Conservation (phyloP, 2,113 vertebrate genomes). For the Pardalotus punctatus region DNA sequence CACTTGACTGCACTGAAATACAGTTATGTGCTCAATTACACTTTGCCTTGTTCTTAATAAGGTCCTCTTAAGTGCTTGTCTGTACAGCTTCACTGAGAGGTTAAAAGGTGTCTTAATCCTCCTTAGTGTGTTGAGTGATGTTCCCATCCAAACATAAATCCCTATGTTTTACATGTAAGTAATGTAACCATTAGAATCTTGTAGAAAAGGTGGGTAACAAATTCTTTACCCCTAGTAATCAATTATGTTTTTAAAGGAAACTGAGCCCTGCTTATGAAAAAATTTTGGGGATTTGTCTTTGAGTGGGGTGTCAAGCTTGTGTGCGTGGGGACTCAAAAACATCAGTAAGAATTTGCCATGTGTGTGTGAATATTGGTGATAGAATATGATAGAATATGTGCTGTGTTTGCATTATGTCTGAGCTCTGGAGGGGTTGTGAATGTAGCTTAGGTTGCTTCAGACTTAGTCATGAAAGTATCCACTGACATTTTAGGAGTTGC, state of each 20-base stretch:
- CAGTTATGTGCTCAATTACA: not conserved
- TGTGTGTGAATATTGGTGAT: not conserved
- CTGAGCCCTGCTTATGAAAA: not conserved
- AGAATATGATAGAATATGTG: not conserved
- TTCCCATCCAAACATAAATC: not conserved
- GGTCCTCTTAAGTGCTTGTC: not conserved
- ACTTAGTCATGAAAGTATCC: not conserved
- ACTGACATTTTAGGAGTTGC: not conserved
- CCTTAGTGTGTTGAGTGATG: not conserved
- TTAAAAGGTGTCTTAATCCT: slow-evolving; percentile 20
- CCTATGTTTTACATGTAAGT: not conserved
- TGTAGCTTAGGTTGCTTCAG: not conserved
- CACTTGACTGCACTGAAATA: not conserved
- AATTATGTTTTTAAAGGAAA: not conserved
- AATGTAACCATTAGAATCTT: not conserved
- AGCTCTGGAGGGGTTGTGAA: not conserved
- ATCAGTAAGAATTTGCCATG: not conserved
- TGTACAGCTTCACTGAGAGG: not conserved
- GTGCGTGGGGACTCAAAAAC: accelerated
- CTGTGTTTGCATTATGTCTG: not conserved
- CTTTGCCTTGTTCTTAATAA: not conserved
- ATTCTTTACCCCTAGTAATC: not conserved
- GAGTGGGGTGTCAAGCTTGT: not conserved
- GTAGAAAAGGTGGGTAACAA: not conserved
- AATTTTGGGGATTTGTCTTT: not conserved